phyloP scores from a whole-genome alignment of 2,888 invertebrate genomes.

The Tetragonisca angustula region DNA sequence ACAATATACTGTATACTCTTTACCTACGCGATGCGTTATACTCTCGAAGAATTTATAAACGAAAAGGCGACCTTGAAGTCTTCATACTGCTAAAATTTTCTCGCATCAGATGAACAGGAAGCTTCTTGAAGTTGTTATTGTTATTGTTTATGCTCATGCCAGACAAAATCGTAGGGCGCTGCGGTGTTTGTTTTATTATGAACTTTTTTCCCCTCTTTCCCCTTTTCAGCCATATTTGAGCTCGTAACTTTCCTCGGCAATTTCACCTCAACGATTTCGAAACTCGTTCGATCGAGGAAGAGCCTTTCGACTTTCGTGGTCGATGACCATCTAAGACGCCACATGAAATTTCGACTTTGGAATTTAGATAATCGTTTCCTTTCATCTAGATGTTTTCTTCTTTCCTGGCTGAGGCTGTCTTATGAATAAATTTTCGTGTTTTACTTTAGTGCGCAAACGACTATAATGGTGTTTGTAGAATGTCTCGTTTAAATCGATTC shows the following conservation, averaged over 20 bases:
- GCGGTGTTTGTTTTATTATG: constrained; percentile 41
- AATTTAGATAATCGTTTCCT: constrained; percentile 1
- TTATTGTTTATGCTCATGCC: constrained; percentile 42
- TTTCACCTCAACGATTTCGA: constrained; percentile 68
- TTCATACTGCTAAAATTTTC: background rate
- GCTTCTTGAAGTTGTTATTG: background rate
- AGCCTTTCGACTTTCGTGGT: constrained; percentile 71
- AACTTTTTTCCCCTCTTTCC: constrained; percentile 49
- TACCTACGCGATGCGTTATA: background rate
- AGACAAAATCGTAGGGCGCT: constrained; percentile 7
- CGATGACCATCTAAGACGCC: constrained; percentile 31
- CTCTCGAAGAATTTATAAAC: background rate
- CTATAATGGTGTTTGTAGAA: no score
- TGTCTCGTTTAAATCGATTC: no score
- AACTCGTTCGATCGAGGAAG: constrained; percentile 67
- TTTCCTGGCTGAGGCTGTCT: background rate
- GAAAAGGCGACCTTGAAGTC: no score
- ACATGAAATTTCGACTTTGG: constrained; percentile 41
- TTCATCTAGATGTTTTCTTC: background rate
- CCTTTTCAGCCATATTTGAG: constrained; percentile 47
- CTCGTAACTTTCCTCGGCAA: constrained; percentile 71
- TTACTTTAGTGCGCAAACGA: background rate
- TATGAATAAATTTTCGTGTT: background rate
- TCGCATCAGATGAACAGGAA: background rate
- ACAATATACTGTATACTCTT: background rate